These are phyloP conservation scores for Dreissena polymorpha DNA, from an alignment of 1,140 invertebrate genomes.

Conservation along the genomic window DNA sequence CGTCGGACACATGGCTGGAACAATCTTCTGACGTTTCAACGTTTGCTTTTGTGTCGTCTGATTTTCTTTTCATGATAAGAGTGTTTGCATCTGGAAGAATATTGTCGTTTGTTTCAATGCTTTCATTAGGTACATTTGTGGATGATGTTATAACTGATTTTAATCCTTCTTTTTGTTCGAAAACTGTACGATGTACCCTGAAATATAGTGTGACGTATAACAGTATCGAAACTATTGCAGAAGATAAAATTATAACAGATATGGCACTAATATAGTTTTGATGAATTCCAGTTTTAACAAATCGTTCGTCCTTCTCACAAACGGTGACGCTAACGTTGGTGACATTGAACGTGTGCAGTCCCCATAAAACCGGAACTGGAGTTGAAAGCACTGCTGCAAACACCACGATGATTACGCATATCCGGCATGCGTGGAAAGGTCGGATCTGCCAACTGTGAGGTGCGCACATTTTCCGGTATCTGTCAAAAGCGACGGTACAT, in stretches of 20 bases:
- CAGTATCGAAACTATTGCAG: neutral
- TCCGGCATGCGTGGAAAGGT: neutral
- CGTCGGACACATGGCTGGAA: too few species aligned
- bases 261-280: neutral
- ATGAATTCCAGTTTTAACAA: neutral
- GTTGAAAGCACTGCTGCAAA: neutral
- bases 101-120: neutral
- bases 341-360: neutral
- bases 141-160: neutral
- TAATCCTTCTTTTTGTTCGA: neutral
- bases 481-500: conserved; percentile 59
- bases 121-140: too few species aligned
- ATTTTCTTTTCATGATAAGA: neutral
- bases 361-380: conserved; percentile 23
- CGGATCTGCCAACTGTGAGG: conserved; percentile 58
- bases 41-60: neutral
- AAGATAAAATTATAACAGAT: neutral
- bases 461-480: conserved; percentile 61
- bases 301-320: conserved; percentile 34
- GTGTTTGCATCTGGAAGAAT: neutral
- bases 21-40: too few species aligned
- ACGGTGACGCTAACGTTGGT: neutral
- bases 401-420: neutral
- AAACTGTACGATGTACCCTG: neutral
- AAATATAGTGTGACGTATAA: neutral